A percentile compares a stretch with the other conserved stretches of the same genome.
phyloP scores from a whole-genome alignment of 2,797 vertebrate genomes.

The Lindbergichthys nudifrons region DNA sequence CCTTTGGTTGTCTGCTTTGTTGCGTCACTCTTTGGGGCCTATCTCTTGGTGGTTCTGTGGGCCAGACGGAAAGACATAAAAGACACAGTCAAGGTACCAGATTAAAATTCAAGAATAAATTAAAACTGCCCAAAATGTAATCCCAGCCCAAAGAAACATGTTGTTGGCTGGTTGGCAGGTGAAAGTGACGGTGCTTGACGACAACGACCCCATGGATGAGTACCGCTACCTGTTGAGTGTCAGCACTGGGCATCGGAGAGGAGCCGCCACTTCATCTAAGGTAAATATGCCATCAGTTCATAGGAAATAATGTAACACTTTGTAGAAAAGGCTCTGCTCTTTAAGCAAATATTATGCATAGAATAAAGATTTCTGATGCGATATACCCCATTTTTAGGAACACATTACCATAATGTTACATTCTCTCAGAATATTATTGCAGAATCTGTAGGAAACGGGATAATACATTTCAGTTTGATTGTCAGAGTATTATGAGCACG shows the following conservation, averaged over 20 bases:
- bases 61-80: slow-evolving; percentile 90
- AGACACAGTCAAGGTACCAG: slow-evolving; percentile 87
- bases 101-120: neutral
- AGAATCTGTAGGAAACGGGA: too few relatives aligned
- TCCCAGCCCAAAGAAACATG: neutral
- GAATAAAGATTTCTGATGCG: neutral
- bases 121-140: too few relatives aligned
- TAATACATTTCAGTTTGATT: too few relatives aligned
- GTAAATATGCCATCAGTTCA: slow-evolving; percentile 68
- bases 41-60: slow-evolving; percentile 89
- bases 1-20: slow-evolving; percentile 92
- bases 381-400: neutral
- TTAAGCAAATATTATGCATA: neutral
- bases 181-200: slow-evolving; percentile 89
- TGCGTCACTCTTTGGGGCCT: slow-evolving; percentile 86
- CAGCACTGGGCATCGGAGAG: slow-evolving; percentile 89
- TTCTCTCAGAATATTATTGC: too few relatives aligned
- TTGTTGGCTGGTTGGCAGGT: slow-evolving; percentile 75
- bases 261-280: slow-evolving; percentile 91
- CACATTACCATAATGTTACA: neutral
- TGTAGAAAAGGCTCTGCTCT: neutral
- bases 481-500: too few relatives aligned
- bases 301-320: neutral
- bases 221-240: slow-evolving; percentile 91
- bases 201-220: slow-evolving; percentile 91